These are phyloP conservation scores for Rhabdophis nuchalis DNA, from an alignment of 2,797 vertebrate species.

Conservation along the genomic window DNA sequence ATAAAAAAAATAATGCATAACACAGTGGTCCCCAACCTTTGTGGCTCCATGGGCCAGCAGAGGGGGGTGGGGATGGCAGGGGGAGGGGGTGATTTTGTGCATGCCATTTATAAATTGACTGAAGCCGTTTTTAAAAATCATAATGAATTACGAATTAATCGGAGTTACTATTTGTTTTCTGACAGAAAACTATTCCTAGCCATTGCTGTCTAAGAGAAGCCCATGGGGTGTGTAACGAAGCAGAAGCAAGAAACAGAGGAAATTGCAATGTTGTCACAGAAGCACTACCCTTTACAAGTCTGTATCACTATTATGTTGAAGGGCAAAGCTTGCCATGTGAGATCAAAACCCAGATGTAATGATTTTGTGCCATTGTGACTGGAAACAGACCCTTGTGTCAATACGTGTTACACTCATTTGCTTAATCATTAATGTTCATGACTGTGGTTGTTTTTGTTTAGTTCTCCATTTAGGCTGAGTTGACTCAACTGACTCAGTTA, in stretches of 20 bases:
- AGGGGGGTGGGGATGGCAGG: too few relatives aligned
- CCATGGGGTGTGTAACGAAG: not conserved
- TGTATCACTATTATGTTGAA: not conserved
- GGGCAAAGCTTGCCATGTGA: not conserved
- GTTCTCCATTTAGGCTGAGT: not conserved
- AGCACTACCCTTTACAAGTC: not conserved
- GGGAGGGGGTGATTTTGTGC: not conserved
- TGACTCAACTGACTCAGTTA: not conserved
- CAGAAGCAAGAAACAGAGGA: not conserved
- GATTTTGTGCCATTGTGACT: not conserved
- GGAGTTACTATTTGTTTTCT: not conserved
- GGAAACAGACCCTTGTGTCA: not conserved
- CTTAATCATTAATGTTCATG: not conserved
- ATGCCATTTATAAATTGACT: not conserved
- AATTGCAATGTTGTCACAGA: not conserved
- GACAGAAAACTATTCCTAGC: not conserved
- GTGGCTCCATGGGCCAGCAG: not conserved
- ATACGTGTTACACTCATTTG: not conserved
- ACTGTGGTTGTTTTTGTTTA: not conserved
- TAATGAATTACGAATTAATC: not conserved
- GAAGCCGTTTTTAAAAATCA: not conserved
- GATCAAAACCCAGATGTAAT: not conserved
- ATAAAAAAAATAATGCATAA: not conserved
- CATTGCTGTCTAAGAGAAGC: not conserved
- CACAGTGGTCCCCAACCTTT: not conserved